These are phyloP conservation scores for Drusus annulatus DNA, from an alignment of 1,140 invertebrate species.

Conservation along the genomic window DNA sequence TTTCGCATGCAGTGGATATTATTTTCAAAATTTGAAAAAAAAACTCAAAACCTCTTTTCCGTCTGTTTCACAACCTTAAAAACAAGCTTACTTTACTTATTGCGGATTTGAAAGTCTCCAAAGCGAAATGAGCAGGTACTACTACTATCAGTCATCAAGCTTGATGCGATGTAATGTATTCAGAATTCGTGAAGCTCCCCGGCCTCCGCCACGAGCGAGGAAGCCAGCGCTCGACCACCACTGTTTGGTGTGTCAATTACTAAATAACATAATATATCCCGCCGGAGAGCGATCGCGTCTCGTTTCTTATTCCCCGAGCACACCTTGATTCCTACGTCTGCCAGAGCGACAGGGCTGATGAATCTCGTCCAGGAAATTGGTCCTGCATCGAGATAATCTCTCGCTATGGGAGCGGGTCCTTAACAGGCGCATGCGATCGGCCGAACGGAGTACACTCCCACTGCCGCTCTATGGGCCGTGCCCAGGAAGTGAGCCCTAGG, in stretches of 20 bases:
- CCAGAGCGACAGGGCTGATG: neutral
- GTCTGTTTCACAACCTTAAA: too few relatives aligned
- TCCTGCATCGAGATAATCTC: conserved; percentile 24
- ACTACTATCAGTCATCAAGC: too few relatives aligned
- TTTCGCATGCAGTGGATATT: too few relatives aligned
- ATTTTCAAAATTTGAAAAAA: too few relatives aligned
- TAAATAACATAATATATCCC: neutral
- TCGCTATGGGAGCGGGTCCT: conserved; percentile 14
- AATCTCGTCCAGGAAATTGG: conserved; percentile 36
- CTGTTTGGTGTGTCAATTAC: conserved; percentile 4
- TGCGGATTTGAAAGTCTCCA: too few relatives aligned
- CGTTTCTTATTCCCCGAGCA: conserved; percentile 30
- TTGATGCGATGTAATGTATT: too few relatives aligned
- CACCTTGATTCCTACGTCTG: conserved; percentile 24
- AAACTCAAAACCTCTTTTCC: too few relatives aligned
- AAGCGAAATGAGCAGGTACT: too few relatives aligned
- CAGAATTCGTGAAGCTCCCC: too few relatives aligned
- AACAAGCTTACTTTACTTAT: too few relatives aligned
- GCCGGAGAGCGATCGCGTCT: neutral
- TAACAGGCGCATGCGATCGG: conserved; percentile 18
- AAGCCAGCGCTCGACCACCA: too few relatives aligned
- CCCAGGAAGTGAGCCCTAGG: conserved; percentile 49
- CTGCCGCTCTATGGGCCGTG: conserved; percentile 20
- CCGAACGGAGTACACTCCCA: conserved; percentile 23
- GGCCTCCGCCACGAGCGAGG: too few relatives aligned